phyloP scores from a whole-genome alignment of 1,140 invertebrate species.

The Drosophila teissieri region DNA sequence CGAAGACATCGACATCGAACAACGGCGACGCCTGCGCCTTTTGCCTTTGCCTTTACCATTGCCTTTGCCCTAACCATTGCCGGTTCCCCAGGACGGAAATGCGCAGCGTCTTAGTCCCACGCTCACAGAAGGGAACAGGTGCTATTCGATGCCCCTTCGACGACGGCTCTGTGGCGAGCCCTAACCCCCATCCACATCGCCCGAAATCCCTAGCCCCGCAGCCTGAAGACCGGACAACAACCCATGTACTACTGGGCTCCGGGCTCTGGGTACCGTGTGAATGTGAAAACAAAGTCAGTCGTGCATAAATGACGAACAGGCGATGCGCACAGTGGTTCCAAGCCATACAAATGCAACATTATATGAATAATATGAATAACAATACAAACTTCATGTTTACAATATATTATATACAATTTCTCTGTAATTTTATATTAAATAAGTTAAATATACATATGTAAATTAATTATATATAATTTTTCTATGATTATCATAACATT shows the following conservation, averaged over 20 bases:
- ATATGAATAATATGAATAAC: too few relatives aligned
- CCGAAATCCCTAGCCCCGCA: constrained; percentile 21
- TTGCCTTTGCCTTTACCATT: constrained; percentile 11
- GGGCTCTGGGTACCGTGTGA: constrained; percentile 75
- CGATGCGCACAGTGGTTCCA: constrained; percentile 55
- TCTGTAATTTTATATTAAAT: too few relatives aligned
- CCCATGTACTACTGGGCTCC: constrained; percentile 67
- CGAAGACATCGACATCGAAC: constrained; percentile 47
- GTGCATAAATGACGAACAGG: constrained; percentile 79
- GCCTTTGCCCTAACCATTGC: constrained; percentile 22
- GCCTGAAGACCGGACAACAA: constrained; percentile 57
- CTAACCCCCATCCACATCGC: constrained; percentile 4
- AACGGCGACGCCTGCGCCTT: constrained; percentile 66
- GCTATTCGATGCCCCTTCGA: constrained; percentile 46
- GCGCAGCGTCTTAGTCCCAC: constrained; percentile 68
- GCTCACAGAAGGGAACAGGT: constrained; percentile 60
- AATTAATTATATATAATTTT: too few relatives aligned
- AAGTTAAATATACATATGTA: too few relatives aligned
- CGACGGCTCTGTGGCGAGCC: constrained; percentile 58
- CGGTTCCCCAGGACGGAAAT: constrained; percentile 73
- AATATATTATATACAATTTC: too few relatives aligned
- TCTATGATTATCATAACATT: neutral
- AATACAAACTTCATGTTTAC: too few relatives aligned
- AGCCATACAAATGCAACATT: too few relatives aligned
- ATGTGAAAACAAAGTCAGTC: constrained; percentile 83